Evolutionary conservation across 2,888 invertebrate species (phyloP), one percentile per base, ranked within the genome.

Genomic region (Gortyna flavago): DNA sequence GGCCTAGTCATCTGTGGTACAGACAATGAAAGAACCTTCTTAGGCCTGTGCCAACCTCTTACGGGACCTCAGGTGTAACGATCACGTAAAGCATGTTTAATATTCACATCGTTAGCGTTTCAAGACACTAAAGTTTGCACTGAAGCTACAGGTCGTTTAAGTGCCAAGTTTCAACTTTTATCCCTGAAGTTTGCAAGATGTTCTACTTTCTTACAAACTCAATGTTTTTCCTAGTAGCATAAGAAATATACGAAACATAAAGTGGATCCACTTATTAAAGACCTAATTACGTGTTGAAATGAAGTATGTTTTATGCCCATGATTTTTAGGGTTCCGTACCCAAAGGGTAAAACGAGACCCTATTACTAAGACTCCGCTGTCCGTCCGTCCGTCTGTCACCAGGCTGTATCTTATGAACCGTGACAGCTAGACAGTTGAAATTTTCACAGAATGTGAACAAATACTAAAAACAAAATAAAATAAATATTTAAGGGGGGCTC

Each of bases 91-190:
- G 41, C 32, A 57, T 71, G 59, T 75, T 84, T 72, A 80, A 72
- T 75, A 84, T 80, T 70, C 62, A 62, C 78, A 44, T 41, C 65
- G 25, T 35, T 72, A 32, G 32, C 68, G 54, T 83, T 83, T 68
- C 66, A 84, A 70, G 87, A 64, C 59, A 72, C 72, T 62, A 16
- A 87, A 84, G 62, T 84, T 57, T 57, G 25, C 38, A 57, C 61
- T 18, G 75, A 80, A 75, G 85, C 84, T 67, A 87, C 84, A 84
- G 74, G 85, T 79, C 54, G 66, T 44, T 62, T 35, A 51, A 84
- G 84, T 87, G 48, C 62, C 48, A 87, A 84, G 87, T 84, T 84
- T 54, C 38, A 74, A 65, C 65, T 71, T 73, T 71, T 38, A 84
- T 74, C 48, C n/a, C 13, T 72, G 18, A 71, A 77, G n/a, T 79